phyloP scores from a whole-genome alignment of 2,888 invertebrate genomes.

The Leptothorax acervorum region DNA sequence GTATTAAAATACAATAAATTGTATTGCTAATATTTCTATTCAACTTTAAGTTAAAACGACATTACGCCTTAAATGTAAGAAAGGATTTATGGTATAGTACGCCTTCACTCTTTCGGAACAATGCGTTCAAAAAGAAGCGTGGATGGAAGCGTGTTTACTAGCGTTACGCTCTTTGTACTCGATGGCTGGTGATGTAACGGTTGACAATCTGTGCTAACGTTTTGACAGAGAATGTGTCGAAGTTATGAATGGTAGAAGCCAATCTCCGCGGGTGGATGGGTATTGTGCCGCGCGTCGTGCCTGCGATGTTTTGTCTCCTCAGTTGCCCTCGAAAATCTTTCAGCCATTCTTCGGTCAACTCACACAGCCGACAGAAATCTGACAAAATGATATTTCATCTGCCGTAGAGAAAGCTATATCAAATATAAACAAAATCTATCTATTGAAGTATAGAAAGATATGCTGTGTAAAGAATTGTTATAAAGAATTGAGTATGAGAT shows the following conservation, averaged over 20 bases:
- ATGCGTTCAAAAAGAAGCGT: slow-evolving; percentile 38
- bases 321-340: slow-evolving; percentile 44
- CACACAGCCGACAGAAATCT: slow-evolving; percentile 23
- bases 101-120: slow-evolving; percentile 46
- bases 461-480: background rate
- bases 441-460: slow-evolving; percentile 5
- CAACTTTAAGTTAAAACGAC: background rate
- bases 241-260: slow-evolving; percentile 53
- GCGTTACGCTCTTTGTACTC: slow-evolving; percentile 43
- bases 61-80: slow-evolving; percentile 32
- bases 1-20: too few relatives aligned
- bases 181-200: slow-evolving; percentile 36
- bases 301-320: slow-evolving; percentile 38
- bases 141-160: slow-evolving; percentile 36
- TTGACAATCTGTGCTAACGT: slow-evolving; percentile 43
- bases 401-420: slow-evolving; percentile 54
- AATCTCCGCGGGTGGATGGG: slow-evolving; percentile 31
- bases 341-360: slow-evolving; percentile 30
- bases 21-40: background rate
- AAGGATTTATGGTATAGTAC: slow-evolving; percentile 12
- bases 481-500: background rate
- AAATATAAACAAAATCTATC: slow-evolving; percentile 34
- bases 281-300: slow-evolving; percentile 32
- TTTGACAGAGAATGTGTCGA: slow-evolving; percentile 51
- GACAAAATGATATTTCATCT: slow-evolving; percentile 44